Base-by-base conservation (phyloP, 2,113 vertebrate species). In the Bufo bufo region DNA sequence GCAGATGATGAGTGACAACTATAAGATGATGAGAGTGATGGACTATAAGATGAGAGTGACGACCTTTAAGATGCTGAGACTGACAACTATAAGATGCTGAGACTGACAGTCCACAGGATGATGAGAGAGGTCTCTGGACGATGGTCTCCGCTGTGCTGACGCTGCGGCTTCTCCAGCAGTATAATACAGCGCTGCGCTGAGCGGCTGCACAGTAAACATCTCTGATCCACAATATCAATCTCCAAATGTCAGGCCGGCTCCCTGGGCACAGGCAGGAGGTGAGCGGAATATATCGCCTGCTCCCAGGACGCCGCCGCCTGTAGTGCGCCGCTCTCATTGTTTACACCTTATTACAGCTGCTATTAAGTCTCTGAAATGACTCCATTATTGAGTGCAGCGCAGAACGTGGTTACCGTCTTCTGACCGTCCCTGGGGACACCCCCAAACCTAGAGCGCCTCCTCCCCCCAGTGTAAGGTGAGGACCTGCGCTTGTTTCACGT, bases 291-390 rank as follows among this genome's bases (percentile, higher is more conserved):
- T 47, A 49, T 61, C n/a, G 52, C 0, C 49, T 13, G 50, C 17
- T 23, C 84, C 72, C 56, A n/a, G 65, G 45, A 20, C 33, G n/a
- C 77, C 13, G 59, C 66, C 7, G 54, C 4, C 8, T 80, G 19
- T 71, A 43, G 47, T 5, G 49, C 59, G 4, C 9, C 14, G 45
- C 50, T 49, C 8, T 6, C 63, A 16, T 14, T 66, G 85, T 69
- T 45, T 79, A 49, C 86, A 82, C 56, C 78, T 82, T 87, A 87
- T 87, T 87, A 87, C 33, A 47, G 78, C 45, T 19, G 23, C 82
- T 82, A 87, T 87, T 87, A 82, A 87, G 61, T 69, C 85, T 19
- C 85, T 17, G 72, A 61, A 23, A 80, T 79, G 52, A 86, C n/a
- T 82, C 65, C 16, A 71, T 82, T 82, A 82, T 75, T 59, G 65